phyloP scores from a whole-genome alignment of 2,797 vertebrate species.

The Helostoma temminkii region DNA sequence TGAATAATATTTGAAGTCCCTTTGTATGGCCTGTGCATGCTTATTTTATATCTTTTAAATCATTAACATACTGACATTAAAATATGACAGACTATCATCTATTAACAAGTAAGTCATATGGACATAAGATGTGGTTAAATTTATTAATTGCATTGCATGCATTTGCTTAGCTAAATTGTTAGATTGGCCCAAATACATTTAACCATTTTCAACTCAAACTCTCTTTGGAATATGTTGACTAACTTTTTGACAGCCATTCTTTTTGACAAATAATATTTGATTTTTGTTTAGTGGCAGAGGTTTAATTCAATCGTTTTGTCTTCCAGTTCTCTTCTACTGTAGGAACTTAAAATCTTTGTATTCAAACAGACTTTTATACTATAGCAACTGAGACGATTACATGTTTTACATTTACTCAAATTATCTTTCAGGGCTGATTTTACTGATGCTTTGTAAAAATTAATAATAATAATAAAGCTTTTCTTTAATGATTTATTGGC shows the following conservation, averaged over 20 bases:
- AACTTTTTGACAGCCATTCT: slow-evolving; percentile 41
- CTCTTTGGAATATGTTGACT: slow-evolving; percentile 39
- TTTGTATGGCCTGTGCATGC: slow-evolving; percentile 76
- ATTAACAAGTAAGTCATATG: slow-evolving; percentile 51
- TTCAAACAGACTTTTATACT: slow-evolving; percentile 76
- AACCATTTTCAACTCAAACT: slow-evolving; percentile 33
- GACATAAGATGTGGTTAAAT: slow-evolving; percentile 27
- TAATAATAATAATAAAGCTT: slow-evolving; percentile 72
- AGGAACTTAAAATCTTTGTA: slow-evolving; percentile 78
- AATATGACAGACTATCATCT: slow-evolving; percentile 36
- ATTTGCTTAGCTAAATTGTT: slow-evolving; percentile 36
- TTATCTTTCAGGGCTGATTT: slow-evolving; percentile 77
- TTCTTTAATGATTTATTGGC: slow-evolving; percentile 61
- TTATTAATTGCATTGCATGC: slow-evolving; percentile 65
- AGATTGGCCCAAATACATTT: slow-evolving; percentile 17
- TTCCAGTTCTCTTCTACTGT: slow-evolving; percentile 64
- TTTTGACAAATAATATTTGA: slow-evolving; percentile 18
- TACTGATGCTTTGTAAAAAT: slow-evolving; percentile 77
- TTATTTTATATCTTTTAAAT: slow-evolving; percentile 63
- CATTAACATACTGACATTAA: slow-evolving; percentile 65
- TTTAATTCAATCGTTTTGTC: slow-evolving; percentile 62
- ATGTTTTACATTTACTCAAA: slow-evolving; percentile 69
- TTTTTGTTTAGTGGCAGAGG: slow-evolving; percentile 39
- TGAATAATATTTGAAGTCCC: slow-evolving; percentile 46
- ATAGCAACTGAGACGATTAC: slow-evolving; percentile 49